Evolutionary conservation across 2,888 invertebrate species (phyloP).

Genomic region (Conchocele bisecta): DNA sequence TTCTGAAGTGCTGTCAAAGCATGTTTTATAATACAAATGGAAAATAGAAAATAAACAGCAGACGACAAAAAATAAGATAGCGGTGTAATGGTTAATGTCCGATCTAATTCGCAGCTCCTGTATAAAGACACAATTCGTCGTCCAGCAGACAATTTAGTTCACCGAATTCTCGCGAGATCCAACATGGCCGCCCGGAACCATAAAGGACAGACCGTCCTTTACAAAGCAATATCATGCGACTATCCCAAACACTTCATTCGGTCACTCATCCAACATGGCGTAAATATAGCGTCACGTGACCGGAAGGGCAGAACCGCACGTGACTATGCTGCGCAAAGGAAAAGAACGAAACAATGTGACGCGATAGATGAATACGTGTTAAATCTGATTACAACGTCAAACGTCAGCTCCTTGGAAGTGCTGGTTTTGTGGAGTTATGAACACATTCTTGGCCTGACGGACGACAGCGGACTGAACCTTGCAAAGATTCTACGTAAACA

Average conservation of each 20-base stretch:
- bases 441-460: conserved; percentile 73
- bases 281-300: conserved; percentile 68
- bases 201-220: conserved; percentile 73
- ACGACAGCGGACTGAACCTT: conserved; percentile 48
- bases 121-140: conserved; percentile 32
- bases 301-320: conserved; percentile 70
- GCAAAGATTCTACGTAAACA: conserved; percentile 1
- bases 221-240: conserved; percentile 69
- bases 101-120: conserved; percentile 53
- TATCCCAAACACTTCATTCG: conserved; percentile 63
- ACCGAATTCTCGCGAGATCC: conserved; percentile 64
- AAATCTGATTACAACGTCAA: conserved; percentile 58
- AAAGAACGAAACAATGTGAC: conserved; percentile 60
- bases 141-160: conserved; percentile 69
- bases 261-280: conserved; percentile 68
- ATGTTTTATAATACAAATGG: too few species aligned
- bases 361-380: conserved; percentile 69
- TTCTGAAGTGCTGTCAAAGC: too few species aligned
- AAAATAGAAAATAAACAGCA: too few species aligned
- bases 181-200: conserved; percentile 66
- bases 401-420: conserved; percentile 68
- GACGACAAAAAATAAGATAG: too few species aligned
- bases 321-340: conserved; percentile 59
- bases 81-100: neutral
- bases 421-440: conserved; percentile 78